phyloP scores from a whole-genome alignment of 1,140 invertebrate genomes.

The Platyura marginata region DNA sequence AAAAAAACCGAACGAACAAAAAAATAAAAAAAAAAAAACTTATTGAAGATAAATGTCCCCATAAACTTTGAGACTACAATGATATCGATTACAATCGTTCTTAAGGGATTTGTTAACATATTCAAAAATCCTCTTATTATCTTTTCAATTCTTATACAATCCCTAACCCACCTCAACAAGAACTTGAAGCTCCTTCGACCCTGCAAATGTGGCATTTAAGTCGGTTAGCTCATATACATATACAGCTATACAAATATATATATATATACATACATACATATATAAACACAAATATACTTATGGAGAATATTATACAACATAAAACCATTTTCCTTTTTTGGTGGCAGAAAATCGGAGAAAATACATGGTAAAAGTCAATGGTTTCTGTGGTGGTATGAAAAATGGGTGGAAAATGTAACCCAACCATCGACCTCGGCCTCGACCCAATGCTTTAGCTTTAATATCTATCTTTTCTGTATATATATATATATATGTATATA shows the following conservation, averaged over 20 bases:
- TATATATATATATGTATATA: neutral
- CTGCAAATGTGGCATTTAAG: neutral
- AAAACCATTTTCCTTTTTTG: neutral
- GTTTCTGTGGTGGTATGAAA: neutral
- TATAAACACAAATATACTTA: neutral
- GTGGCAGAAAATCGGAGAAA: neutral
- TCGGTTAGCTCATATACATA: neutral
- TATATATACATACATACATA: neutral
- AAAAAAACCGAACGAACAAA: too few relatives aligned
- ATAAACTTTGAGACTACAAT: too few relatives aligned
- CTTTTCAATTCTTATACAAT: neutral
- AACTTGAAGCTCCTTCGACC: neutral
- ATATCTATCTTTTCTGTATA: neutral
- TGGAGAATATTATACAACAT: neutral
- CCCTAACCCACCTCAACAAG: neutral
- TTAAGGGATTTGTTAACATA: too few relatives aligned
- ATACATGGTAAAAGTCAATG: neutral
- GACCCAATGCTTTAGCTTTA: neutral
- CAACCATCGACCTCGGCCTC: neutral
- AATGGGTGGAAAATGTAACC: neutral
- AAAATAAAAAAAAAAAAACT: too few relatives aligned
- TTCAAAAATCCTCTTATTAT: neutral
- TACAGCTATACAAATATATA: neutral
- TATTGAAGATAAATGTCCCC: too few relatives aligned
- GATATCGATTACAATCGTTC: too few relatives aligned